These are phyloP conservation scores for Melikaiella ostensackeni DNA, from an alignment of 2,888 invertebrate genomes.

Conservation along the genomic window DNA sequence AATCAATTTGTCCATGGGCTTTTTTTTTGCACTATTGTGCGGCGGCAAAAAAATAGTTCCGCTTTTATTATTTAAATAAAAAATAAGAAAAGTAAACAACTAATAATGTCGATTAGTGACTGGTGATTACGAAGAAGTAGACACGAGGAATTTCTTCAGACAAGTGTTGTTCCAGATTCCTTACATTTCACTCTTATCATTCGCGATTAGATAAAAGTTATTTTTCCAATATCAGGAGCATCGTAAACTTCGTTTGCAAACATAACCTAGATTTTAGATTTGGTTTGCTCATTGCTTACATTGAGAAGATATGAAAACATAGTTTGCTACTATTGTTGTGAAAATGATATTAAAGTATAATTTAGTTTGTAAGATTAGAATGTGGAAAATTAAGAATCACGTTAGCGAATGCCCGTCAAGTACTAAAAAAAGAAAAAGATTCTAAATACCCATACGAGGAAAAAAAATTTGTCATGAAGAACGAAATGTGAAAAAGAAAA, in stretches of 20 bases:
- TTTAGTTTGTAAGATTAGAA: neutral
- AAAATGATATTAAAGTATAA: neutral
- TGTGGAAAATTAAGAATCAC: too few species aligned
- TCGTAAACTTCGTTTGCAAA: neutral
- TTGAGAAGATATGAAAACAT: neutral
- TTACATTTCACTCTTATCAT: constrained; percentile 5
- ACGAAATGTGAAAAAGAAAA: too few species aligned
- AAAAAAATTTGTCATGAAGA: too few species aligned
- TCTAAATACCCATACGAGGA: too few species aligned
- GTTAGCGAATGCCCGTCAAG: too few species aligned
- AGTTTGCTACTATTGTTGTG: neutral
- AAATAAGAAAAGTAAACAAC: neutral
- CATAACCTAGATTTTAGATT: neutral
- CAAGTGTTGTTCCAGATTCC: neutral
- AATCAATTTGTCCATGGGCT: too few species aligned
- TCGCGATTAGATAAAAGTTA: constrained; percentile 29
- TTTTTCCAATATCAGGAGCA: neutral
- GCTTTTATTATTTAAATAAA: neutral
- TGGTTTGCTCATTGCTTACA: neutral
- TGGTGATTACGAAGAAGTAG: neutral
- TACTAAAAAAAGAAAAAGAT: too few species aligned
- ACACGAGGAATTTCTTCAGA: neutral
- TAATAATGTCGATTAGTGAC: neutral
- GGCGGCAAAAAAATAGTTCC: neutral
- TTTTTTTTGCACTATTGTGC: too few species aligned